Evolutionary conservation across 2,113 vertebrate genomes (phyloP), one percentile per base, ranked within the genome.

Genomic region (Leucoraja erinaceus): DNA sequence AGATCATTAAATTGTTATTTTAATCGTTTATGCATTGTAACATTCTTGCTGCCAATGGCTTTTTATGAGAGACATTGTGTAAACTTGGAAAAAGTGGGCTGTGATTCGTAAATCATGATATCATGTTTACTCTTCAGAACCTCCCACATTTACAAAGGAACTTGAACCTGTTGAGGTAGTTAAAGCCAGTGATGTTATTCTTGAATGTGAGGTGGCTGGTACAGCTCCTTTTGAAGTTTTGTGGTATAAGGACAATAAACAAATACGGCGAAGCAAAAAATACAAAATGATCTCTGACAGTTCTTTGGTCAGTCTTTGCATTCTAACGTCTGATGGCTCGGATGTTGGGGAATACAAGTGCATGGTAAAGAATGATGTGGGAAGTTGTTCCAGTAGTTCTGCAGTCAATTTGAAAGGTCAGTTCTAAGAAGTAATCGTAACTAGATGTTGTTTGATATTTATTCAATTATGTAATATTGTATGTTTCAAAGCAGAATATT

Each of bases 331-430:
- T 94, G 98, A 98, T 68, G 76, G 95, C 79, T 96, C 97, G 1
- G 99, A 99, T 94, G 95, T 97, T 91, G 98, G 98, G n/a, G 98
- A 99, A 94, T 99, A 99, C 95, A 98, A 98, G 93, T 99, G 98
- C 90, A 96, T 97, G 72, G 95, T 99, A 93, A 94, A 97, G 94
- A 99, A 99, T 16, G 98, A 99, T 95, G 98, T 97, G 0, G 98
- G 98, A 88, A 98, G 97, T 95, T 99, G 98, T 93, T 96, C 96
- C 28, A 98, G 97, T 95, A 98, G 95, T 74, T 95, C 98, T n/a
- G 96, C 94, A 18, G 96, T 99, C 16, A 95, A 93, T 93, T 97
- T 99, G 93, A 99, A 99, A 99, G 99, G 99, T 99, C 95, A 95
- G 98, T 98, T 88, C 28, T 31, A n/a, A 11, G n/a, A 8, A 88